Conservation (phyloP, 2,888 invertebrate species). For the Piscicola geometra region DNA sequence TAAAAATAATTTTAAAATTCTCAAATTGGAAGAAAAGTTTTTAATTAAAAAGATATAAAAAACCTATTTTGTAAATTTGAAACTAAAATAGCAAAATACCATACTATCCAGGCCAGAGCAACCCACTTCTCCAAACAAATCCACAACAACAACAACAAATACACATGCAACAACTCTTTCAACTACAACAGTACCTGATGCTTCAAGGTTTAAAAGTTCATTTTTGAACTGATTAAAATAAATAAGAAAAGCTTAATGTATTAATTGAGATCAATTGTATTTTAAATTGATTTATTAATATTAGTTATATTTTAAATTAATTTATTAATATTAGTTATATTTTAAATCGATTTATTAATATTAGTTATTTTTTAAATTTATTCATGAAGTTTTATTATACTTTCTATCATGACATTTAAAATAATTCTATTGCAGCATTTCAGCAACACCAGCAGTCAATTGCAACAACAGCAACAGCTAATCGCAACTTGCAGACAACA, state of each 20-base stretch:
- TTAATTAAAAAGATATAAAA: no score
- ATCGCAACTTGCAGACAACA: not conserved
- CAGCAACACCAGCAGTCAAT: not conserved
- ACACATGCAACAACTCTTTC: constrained; percentile 13
- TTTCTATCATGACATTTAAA: no score
- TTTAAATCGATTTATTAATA: not conserved
- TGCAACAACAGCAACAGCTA: not conserved
- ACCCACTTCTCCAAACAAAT: not conserved
- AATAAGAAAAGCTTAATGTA: no score
- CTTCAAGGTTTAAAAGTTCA: not conserved
- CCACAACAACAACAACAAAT: not conserved
- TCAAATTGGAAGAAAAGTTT: not conserved
- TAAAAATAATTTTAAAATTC: not conserved
- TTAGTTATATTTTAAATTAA: not conserved
- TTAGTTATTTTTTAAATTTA: no score
- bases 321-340: not conserved
- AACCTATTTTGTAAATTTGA: no score
- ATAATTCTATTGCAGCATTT: no score
- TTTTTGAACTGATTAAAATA: no score
- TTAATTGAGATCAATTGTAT: not conserved
- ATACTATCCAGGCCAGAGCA: not conserved
- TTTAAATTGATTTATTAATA: not conserved
- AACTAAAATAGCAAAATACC: no score
- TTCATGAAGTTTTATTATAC: no score
- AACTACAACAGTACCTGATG: constrained; percentile 1